A percentile compares a stretch with the other conserved stretches of the same genome.
Conservation (phyloP, 2,113 vertebrate genomes). For the Pollachius pollachius region DNA sequence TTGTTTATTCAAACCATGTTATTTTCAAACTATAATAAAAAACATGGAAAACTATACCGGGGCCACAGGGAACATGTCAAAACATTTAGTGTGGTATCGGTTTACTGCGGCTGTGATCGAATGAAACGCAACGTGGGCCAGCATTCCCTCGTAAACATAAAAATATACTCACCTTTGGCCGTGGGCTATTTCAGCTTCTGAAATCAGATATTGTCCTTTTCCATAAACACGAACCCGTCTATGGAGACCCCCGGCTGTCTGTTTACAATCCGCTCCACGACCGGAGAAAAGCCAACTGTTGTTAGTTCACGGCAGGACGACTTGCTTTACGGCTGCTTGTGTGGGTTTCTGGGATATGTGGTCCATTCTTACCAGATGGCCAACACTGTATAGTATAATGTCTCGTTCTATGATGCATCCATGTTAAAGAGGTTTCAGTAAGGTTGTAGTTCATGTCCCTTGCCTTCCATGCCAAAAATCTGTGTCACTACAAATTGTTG, state of each 20-base stretch:
- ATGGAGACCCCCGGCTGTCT: background rate
- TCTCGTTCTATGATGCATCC: too few species aligned
- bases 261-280: background rate
- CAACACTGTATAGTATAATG: too few species aligned
- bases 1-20: too few species aligned
- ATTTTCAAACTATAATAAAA: too few species aligned
- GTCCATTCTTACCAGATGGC: too few species aligned
- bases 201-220: conserved; percentile 30
- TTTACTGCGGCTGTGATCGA: background rate
- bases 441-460: too few species aligned
- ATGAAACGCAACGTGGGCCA: background rate
- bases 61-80: background rate
- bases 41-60: too few species aligned
- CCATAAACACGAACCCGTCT: background rate
- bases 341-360: background rate
- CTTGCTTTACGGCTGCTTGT: background rate
- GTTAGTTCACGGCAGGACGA: background rate
- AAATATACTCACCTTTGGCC: conserved; percentile 43
- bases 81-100: background rate
- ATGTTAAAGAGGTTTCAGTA: too few species aligned
- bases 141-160: conserved; percentile 30
- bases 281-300: background rate
- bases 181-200: conserved; percentile 26
- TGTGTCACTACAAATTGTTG: too few species aligned
- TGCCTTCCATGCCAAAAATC: too few species aligned